These are phyloP conservation scores for Dasypus novemcinctus DNA, from an alignment of 2,113 vertebrate genomes.

Conservation along the genomic window DNA sequence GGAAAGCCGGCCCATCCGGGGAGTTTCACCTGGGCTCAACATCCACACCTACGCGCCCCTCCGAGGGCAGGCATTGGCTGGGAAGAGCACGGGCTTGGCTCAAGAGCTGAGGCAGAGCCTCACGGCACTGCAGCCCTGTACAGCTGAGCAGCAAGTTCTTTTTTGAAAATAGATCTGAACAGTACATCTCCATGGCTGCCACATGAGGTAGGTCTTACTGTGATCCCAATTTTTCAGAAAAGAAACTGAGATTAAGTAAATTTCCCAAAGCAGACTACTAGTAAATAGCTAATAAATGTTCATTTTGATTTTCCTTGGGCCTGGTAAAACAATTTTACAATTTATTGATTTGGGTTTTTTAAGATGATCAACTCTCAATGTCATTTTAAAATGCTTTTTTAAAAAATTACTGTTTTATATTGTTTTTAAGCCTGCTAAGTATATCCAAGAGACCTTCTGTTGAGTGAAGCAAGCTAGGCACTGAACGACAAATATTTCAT, in stretches of 20 bases:
- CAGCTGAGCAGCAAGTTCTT: background rate
- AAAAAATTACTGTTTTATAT: no score
- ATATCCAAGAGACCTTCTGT: no score
- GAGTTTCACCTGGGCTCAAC: background rate
- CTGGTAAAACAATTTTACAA: background rate
- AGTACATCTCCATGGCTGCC: background rate
- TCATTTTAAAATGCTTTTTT: background rate
- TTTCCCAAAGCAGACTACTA: background rate
- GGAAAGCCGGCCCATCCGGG: background rate
- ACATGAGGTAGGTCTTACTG: background rate
- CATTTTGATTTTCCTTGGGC: background rate
- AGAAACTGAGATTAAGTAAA: background rate
- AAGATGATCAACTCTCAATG: background rate
- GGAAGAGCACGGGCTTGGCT: background rate
- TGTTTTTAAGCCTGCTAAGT: no score
- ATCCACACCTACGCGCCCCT: fast-evolving
- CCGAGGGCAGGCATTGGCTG: background rate
- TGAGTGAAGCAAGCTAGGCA: no score
- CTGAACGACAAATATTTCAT: no score
- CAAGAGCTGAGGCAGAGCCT: background rate
- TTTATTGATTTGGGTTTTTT: background rate
- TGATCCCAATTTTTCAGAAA: background rate
- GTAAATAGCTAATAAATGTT: background rate
- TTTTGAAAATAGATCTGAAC: background rate
- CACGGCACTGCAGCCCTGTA: background rate